A percentile compares a stretch with the other conserved stretches of the same genome.
phyloP scores from a whole-genome alignment of 2,113 vertebrate genomes.

The Anarrhichthys ocellatus region DNA sequence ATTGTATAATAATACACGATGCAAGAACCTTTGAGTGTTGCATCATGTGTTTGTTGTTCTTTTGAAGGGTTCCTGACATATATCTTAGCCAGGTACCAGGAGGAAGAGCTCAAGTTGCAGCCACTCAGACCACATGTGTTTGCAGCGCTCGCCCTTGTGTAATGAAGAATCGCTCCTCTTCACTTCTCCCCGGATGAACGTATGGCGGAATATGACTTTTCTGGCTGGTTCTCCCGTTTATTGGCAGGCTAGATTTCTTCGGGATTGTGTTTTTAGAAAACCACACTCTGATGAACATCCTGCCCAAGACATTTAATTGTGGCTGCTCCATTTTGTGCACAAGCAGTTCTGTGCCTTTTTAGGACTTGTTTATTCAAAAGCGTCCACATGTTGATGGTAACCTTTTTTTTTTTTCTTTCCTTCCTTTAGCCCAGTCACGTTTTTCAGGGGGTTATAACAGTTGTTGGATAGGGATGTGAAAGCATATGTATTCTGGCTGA shows the following conservation, averaged over 20 bases:
- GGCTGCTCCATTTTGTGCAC: constrained; percentile 72
- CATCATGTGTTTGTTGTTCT: constrained; percentile 66
- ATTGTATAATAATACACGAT: constrained; percentile 54
- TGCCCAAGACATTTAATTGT: constrained; percentile 78
- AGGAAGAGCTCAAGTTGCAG: constrained; percentile 59
- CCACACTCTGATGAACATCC: constrained; percentile 84
- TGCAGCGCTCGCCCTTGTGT: constrained; percentile 11
- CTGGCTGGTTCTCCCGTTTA: constrained; percentile 65
- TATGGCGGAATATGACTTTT: constrained; percentile 66
- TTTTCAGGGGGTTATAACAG: constrained; percentile 17
- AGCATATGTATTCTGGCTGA: background rate
- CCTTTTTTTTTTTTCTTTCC: constrained; percentile 36
- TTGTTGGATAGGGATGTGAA: background rate
- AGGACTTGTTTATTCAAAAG: constrained; percentile 77
- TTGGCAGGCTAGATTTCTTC: constrained; percentile 72
- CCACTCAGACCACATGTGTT: constrained; percentile 49
- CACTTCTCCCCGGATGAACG: constrained; percentile 32
- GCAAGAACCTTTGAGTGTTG: constrained; percentile 23
- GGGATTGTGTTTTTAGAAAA: constrained; percentile 72
- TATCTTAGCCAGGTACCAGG: constrained; percentile 59
- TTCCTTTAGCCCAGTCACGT: constrained; percentile 28
- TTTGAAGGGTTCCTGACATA: constrained; percentile 39
- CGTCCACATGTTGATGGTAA: constrained; percentile 75
- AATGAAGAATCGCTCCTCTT: constrained; percentile 50
- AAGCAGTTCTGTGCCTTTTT: constrained; percentile 67